Percentiles rank a stretch among this genome's conserved stretches.
phyloP scores from a whole-genome alignment of 2,888 invertebrate genomes.

The Epinotia demarniana region DNA sequence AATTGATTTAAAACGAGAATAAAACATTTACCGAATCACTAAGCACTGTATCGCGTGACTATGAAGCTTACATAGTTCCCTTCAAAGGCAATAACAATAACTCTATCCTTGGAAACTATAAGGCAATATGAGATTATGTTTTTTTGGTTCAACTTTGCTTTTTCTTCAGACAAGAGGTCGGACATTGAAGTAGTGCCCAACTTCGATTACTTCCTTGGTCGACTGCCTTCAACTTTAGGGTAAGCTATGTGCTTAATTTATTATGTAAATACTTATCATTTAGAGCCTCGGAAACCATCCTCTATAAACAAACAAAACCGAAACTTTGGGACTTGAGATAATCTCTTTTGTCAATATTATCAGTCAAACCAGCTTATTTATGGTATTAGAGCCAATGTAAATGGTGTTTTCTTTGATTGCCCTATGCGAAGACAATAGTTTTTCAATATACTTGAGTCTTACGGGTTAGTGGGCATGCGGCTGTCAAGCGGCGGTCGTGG shows the following conservation, averaged over 20 bases:
- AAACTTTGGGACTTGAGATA: conserved; percentile 37
- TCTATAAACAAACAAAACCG: conserved; percentile 40
- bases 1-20: conserved; percentile 48
- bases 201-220: conserved; percentile 36
- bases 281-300: conserved; percentile 32
- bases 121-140: conserved; percentile 16
- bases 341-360: conserved; percentile 45
- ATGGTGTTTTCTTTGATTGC: background rate
- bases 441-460: too few species aligned
- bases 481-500: too few species aligned
- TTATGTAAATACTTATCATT: conserved; percentile 39
- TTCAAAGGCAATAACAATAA: conserved; percentile 39
- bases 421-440: background rate
- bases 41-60: conserved; percentile 61
- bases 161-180: conserved; percentile 26
- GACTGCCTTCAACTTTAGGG: conserved; percentile 39
- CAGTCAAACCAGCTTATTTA: conserved; percentile 33
- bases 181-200: conserved; percentile 39
- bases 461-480: too few species aligned
- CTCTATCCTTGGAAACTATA: conserved; percentile 9
- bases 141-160: background rate
- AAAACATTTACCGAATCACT: conserved; percentile 52
- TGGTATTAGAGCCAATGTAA: conserved; percentile 2
- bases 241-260: conserved; percentile 39
- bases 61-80: conserved; percentile 28